These are phyloP conservation scores for Autographa pulchrina DNA, from an alignment of 2,888 invertebrate species.

Conservation along the genomic window DNA sequence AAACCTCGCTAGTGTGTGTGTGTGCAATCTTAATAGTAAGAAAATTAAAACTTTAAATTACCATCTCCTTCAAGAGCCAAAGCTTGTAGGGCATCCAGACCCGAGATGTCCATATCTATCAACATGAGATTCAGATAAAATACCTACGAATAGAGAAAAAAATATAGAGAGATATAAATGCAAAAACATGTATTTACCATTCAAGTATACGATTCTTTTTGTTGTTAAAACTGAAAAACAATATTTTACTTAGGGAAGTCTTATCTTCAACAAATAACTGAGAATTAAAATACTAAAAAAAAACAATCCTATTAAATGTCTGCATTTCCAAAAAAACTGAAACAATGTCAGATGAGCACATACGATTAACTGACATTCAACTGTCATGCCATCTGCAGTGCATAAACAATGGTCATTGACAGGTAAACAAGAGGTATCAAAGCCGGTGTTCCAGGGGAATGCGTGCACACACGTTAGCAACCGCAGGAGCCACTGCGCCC, in stretches of 20 bases:
- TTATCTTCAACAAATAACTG: neutral
- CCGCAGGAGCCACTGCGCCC: neutral
- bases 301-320: too few relatives aligned
- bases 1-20: too few relatives aligned
- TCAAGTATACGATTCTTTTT: constrained; percentile 66
- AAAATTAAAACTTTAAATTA: constrained; percentile 46
- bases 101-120: constrained; percentile 73
- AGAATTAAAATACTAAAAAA: neutral
- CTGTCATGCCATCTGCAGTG: neutral
- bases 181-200: constrained; percentile 58
- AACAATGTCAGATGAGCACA: neutral
- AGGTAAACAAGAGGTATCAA: constrained; percentile 2
- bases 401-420: neutral
- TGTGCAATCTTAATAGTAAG: neutral
- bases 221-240: constrained; percentile 66
- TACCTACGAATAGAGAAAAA: constrained; percentile 10
- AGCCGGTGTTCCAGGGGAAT: neutral
- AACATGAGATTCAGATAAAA: constrained; percentile 16
- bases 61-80: constrained; percentile 75
- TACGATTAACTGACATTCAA: neutral
- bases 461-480: constrained; percentile 1
- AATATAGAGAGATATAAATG: neutral
- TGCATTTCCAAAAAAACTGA: neutral
- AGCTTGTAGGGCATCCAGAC: constrained; percentile 79
- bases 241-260: neutral